Evolutionary conservation across 2,113 vertebrate genomes (phyloP).

Genomic region (Pipra filicauda): DNA sequence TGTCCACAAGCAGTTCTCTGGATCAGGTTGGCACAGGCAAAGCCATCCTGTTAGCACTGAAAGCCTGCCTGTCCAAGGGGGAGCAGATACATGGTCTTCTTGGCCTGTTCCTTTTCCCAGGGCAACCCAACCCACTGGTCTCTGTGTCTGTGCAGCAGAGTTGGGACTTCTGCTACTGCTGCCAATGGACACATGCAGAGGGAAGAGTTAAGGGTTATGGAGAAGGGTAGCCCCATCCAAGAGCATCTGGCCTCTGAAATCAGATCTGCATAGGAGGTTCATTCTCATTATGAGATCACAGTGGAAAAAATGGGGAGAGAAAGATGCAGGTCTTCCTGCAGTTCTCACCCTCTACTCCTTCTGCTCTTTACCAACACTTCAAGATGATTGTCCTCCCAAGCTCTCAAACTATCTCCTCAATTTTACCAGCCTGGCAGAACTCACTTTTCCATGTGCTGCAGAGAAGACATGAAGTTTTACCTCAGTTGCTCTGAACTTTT

Average conservation of each 20-base stretch:
- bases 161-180: neutral
- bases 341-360: neutral
- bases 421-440: neutral
- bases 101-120: neutral
- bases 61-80: neutral
- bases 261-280: neutral
- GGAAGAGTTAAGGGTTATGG: neutral
- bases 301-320: neutral
- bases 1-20: neutral
- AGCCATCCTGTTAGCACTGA: neutral
- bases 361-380: neutral
- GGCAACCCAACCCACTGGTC: neutral
- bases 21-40: neutral
- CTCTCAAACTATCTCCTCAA: neutral
- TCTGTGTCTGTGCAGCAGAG: neutral
- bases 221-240: neutral
- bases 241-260: neutral
- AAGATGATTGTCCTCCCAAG: neutral
- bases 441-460: neutral
- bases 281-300: neutral
- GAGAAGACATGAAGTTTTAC: neutral
- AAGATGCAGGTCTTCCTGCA: neutral
- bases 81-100: rapidly evolving
- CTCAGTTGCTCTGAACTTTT: neutral
- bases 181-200: neutral